Evolutionary conservation across 2,888 invertebrate genomes (phyloP), one percentile per base, ranked within the genome.

Genomic region (Lasius fuliginosus): DNA sequence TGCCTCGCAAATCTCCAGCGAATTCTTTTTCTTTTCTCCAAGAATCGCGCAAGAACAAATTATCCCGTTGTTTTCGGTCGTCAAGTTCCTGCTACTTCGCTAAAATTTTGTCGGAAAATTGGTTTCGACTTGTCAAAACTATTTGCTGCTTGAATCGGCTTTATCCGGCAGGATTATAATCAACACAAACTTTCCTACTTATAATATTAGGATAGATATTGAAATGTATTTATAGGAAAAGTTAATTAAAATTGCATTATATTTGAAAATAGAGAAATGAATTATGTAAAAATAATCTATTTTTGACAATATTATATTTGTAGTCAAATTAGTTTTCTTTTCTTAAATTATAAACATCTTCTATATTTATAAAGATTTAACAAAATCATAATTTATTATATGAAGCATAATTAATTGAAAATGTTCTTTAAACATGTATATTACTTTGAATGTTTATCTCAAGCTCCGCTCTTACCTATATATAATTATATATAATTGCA

Each of bases 121-220:
- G 30, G 40, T 68, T 56, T 8, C 27, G 56, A n/a, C 77, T 67
- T 67, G 67, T 77, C 68, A 68, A 68, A 77, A 68, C 67, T 67
- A 77, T 56, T 40, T 76, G 42, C n/a, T 56, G n/a, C 67, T 27
- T 67, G 42, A 40, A 67, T 42, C n/a, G 15, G 15, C 68, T 77
- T 58, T 56, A 77, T 67, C 4, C 36, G n/a, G 8, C 3, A 18
- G 8, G 56, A 77, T 42, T 36, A 36, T 15, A 75, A 75, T 33
- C 68, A 68, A 53, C 6, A 27, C 18, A 18, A 77, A 27, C 67
- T 77, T 49, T 30, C 4, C 18, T n/a, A 53, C 2, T 53, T 27
- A 40, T 18, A 67, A 36, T n/a, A 36, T 53, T 67, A 15, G 8
- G 5, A 27, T 64, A 33, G 15, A 46, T 49, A 12, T 27, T 76